Evolutionary conservation across 2,113 vertebrate genomes (phyloP), one percentile per base, ranked within the genome.

Genomic region (Mastomys coucha): DNA sequence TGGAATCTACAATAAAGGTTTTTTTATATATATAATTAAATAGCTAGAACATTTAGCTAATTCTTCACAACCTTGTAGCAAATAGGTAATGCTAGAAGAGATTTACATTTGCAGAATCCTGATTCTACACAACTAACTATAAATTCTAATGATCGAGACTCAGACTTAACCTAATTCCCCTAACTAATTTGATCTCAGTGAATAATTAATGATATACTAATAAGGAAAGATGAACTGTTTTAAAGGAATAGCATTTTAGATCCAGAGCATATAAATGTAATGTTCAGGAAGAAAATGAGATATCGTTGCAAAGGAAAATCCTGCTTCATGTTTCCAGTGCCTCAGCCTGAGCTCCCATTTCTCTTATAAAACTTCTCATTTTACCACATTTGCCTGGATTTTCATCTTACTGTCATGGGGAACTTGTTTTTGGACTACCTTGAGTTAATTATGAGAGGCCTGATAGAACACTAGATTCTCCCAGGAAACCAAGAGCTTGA

Each of bases 111-210:
- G 77, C 9, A 76, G 80, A 95, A 89, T 86, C 96, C 39, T 20
- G 90, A 92, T 92, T 86, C 42, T 87, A 33, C 63, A 85, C 80
- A 56, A 56, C 16, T 69, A 20, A 90, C 1, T 77, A 70, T 93
- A 80, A 94, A 91, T 96, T 97, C 63, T 81, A 53, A 89, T 87
- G 28, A 56, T 90, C 69, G 84, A 20, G 19, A 60, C 20, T 96
- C 12, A 95, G 67, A 95, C 92, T 94, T 97, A 91, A 96, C 49
- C 70, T 96, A 53, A 91, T 93, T 96, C 93, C 96, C 65, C 53
- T 65, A 82, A 91, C 53, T 65, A 82, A 91, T 60, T 93, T 97
- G 67, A 56, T 93, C 75, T 95, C 4, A 58, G 56, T 88, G n/a
- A 72, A 77, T 36, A 91, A 28, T 24, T 51, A 78, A 84, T 65